Evolutionary conservation across 1,140 invertebrate species (phyloP).

Genomic region (Leguminivora glycinivorella): DNA sequence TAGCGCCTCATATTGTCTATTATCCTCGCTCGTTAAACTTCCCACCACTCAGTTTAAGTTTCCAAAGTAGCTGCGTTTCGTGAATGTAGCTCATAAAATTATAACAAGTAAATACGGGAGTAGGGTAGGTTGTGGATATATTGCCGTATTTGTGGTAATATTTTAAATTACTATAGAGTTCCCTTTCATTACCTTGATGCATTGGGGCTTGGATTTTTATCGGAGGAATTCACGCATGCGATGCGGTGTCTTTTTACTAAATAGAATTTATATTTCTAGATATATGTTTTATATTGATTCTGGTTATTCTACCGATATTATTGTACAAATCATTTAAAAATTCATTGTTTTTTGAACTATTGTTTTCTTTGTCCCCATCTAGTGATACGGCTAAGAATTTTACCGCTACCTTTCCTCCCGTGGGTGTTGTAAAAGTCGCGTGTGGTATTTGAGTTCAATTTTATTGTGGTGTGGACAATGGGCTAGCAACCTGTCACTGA

Average conservation of each 20-base stretch:
- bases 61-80: background rate
- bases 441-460: too few species aligned
- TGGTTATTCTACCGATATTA: too few species aligned
- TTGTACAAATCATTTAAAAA: too few species aligned
- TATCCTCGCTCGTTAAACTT: background rate
- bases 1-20: background rate
- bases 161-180: constrained; percentile 30
- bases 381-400: too few species aligned
- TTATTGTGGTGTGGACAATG: too few species aligned
- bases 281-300: too few species aligned
- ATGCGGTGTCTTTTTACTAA: background rate
- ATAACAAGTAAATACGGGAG: constrained; percentile 14
- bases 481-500: too few species aligned
- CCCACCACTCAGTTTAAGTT: background rate
- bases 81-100: constrained; percentile 19
- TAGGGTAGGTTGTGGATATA: background rate
- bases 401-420: too few species aligned
- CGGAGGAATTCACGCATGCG: constrained; percentile 17
- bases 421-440: too few species aligned
- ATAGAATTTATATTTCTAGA: background rate
- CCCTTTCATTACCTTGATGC: constrained; percentile 48
- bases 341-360: too few species aligned
- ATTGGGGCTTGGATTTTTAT: constrained; percentile 32
- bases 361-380: too few species aligned
- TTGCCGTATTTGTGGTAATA: constrained; percentile 20